These are phyloP conservation scores for Digitonthophagus gazella DNA, from an alignment of 2,888 invertebrate species.

Conservation along the genomic window DNA sequence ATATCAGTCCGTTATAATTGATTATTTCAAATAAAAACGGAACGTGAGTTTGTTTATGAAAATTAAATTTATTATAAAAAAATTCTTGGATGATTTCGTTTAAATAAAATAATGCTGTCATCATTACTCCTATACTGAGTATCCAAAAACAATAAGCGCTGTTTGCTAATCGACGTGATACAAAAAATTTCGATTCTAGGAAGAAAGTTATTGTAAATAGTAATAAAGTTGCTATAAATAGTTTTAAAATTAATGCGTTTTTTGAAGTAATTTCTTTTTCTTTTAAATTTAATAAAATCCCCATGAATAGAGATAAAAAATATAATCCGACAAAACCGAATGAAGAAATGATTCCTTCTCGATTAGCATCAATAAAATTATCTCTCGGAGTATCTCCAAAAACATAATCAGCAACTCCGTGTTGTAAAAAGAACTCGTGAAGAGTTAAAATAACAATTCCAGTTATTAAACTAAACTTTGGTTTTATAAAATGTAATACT, in stretches of 20 bases:
- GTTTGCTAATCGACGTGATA: constrained; percentile 83
- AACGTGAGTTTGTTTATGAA: constrained; percentile 39
- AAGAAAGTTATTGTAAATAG: constrained; percentile 54
- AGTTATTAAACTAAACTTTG: constrained; percentile 55
- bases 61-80: constrained; percentile 36
- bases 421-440: constrained; percentile 66
- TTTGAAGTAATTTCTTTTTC: constrained; percentile 34
- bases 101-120: constrained; percentile 57
- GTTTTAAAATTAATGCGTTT: constrained; percentile 26
- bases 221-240: constrained; percentile 23
- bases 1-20: constrained; percentile 79
- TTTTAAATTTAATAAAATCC: constrained; percentile 48
- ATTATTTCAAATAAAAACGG: constrained; percentile 67
- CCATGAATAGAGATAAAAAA: constrained; percentile 68
- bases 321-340: constrained; percentile 85
- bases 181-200: constrained; percentile 55
- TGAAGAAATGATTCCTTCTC: constrained; percentile 86
- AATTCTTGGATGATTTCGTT: constrained; percentile 53
- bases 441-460: constrained; percentile 57
- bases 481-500: constrained; percentile 57
- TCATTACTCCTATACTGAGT: constrained; percentile 61
- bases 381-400: constrained; percentile 59
- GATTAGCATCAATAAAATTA: constrained; percentile 75
- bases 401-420: constrained; percentile 68
- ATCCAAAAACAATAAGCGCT: constrained; percentile 78